Conservation (phyloP, 2,113 vertebrate genomes). For the Notechis scutatus region DNA sequence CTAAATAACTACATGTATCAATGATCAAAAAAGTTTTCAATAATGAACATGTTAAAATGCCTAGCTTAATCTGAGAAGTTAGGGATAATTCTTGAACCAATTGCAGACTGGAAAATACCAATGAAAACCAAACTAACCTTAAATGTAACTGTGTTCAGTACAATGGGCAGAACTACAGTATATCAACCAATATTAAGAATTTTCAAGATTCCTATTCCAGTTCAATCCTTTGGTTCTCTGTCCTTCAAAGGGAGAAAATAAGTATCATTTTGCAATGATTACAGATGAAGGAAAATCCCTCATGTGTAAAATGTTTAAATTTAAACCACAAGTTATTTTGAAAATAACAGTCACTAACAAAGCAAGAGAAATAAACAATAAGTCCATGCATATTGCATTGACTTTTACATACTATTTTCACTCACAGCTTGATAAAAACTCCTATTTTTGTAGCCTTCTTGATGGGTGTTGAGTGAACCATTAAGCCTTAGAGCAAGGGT, state of each 20-base stretch:
- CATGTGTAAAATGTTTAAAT: background rate
- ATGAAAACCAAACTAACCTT: background rate
- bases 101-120: background rate
- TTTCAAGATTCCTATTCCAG: background rate
- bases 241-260: background rate
- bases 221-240: background rate
- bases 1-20: background rate
- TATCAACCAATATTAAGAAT: background rate
- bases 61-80: background rate
- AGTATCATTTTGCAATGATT: background rate
- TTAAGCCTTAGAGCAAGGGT: background rate
- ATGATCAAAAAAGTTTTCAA: background rate
- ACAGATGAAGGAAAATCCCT: background rate
- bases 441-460: background rate
- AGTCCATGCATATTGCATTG: background rate
- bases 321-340: background rate
- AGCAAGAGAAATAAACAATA: background rate
- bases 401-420: background rate
- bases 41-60: background rate
- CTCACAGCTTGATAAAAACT: background rate
- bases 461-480: background rate
- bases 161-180: background rate
- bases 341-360: background rate
- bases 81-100: background rate
- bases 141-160: background rate